phyloP scores from a whole-genome alignment of 2,888 invertebrate species.

The Macaria liturata region DNA sequence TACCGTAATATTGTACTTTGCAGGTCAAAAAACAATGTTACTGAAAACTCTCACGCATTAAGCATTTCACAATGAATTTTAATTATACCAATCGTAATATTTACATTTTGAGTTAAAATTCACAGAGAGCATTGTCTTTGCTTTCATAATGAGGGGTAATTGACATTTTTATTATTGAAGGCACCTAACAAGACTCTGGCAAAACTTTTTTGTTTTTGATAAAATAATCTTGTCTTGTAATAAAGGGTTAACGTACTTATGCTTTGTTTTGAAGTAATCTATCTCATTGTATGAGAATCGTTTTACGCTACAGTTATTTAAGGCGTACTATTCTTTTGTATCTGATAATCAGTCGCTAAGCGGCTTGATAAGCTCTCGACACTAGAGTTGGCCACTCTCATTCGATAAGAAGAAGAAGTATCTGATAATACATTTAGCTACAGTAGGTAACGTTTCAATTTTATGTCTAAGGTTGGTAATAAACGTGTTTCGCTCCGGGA shows the following conservation, averaged over 20 bases:
- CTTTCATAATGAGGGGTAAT: slow-evolving; percentile 23
- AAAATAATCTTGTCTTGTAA: no score
- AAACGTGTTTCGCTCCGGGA: slow-evolving; percentile 6
- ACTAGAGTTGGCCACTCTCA: no score
- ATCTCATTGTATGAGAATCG: no score
- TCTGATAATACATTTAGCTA: not conserved
- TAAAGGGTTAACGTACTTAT: slow-evolving; percentile 10
- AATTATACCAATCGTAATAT: slow-evolving; percentile 22
- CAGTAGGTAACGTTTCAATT: slow-evolving; percentile 4
- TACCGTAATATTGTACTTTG: no score
- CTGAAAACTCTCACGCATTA: slow-evolving; percentile 18
- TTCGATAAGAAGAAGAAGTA: no score
- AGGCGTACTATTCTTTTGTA: not conserved
- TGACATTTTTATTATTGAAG: slow-evolving; percentile 32
- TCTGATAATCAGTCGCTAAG: no score
- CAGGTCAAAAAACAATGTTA: no score
- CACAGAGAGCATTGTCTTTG: slow-evolving; percentile 21
- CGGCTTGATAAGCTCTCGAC: no score
- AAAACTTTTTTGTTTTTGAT: no score
- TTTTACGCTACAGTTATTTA: slow-evolving; percentile 2
- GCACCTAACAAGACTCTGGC: slow-evolving; percentile 41
- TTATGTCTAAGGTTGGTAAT: not conserved
- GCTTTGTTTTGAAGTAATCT: not conserved
- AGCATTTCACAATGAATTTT: slow-evolving; percentile 11
- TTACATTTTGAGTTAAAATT: slow-evolving; percentile 19